phyloP scores from a whole-genome alignment of 2,797 vertebrate species.

The Propithecus deckenii region DNA sequence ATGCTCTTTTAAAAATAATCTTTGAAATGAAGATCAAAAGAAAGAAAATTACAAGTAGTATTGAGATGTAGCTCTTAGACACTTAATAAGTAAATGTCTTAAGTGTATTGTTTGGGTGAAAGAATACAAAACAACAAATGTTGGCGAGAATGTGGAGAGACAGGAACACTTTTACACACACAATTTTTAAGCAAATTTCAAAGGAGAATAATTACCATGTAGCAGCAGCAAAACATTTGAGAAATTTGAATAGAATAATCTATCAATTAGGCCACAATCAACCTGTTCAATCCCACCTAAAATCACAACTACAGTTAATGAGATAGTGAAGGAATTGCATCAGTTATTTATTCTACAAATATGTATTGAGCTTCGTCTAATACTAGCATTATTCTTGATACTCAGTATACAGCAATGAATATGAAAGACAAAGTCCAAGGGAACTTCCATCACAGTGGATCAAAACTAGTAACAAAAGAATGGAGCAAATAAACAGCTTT shows the following conservation, averaged over 20 bases:
- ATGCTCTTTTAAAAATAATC: background rate
- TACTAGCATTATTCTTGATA: background rate
- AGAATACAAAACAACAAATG: no score
- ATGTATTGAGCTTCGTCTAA: background rate
- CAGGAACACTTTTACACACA: background rate
- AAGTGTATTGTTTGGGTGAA: background rate
- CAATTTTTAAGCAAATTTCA: background rate
- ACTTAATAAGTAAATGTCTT: background rate
- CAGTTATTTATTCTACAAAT: background rate
- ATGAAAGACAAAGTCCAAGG: background rate
- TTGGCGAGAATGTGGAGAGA: no score
- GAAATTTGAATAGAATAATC: background rate
- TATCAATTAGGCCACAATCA: background rate
- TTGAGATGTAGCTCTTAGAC: background rate
- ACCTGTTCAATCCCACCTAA: background rate
- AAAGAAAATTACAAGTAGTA: background rate
- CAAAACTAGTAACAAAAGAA: background rate
- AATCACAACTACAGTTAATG: background rate
- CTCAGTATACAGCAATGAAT: background rate
- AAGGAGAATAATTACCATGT: background rate
- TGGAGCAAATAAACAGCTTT: background rate
- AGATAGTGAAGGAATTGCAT: background rate
- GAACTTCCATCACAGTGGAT: background rate
- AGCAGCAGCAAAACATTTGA: background rate
- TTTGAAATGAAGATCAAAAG: background rate